Conservation (phyloP, 2,797 vertebrate species). For the Morelia viridis region DNA sequence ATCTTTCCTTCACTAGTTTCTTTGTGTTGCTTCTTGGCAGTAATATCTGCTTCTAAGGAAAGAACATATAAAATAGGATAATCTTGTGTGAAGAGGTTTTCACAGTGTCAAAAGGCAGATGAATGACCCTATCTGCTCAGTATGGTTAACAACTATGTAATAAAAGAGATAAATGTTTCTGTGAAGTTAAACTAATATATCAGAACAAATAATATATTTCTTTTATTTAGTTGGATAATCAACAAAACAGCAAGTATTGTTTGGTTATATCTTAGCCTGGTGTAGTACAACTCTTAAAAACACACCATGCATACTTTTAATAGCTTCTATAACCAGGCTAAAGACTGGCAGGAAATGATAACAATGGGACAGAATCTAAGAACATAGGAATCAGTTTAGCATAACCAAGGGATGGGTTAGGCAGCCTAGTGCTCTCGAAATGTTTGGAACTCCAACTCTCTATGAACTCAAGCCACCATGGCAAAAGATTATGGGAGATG, state of each 20-base stretch:
- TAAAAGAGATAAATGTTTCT: constrained; percentile 40
- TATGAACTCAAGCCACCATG: too few relatives aligned
- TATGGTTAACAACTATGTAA: constrained; percentile 36
- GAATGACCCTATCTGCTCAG: constrained; percentile 32
- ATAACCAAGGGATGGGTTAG: neutral
- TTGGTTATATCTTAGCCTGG: constrained; percentile 41
- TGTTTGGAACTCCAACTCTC: too few relatives aligned
- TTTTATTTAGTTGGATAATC: constrained; percentile 33
- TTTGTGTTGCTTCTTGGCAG: constrained; percentile 51
- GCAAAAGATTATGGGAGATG: too few relatives aligned
- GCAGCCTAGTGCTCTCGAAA: too few relatives aligned
- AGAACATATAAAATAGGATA: constrained; percentile 54
- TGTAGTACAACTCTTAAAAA: neutral
- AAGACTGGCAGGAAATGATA: neutral
- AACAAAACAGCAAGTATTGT: constrained; percentile 20
- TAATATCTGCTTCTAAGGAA: constrained; percentile 58
- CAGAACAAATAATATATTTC: constrained; percentile 20
- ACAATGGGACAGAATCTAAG: neutral
- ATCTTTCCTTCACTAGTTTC: constrained; percentile 50
- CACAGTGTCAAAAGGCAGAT: constrained; percentile 47
- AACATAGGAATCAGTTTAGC: neutral
- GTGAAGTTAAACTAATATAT: constrained; percentile 15
- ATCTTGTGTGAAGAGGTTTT: constrained; percentile 45
- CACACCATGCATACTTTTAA: neutral
- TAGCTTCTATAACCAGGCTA: neutral